phyloP scores from a whole-genome alignment of 2,113 vertebrate genomes.

The Orientallactaga bullata region DNA sequence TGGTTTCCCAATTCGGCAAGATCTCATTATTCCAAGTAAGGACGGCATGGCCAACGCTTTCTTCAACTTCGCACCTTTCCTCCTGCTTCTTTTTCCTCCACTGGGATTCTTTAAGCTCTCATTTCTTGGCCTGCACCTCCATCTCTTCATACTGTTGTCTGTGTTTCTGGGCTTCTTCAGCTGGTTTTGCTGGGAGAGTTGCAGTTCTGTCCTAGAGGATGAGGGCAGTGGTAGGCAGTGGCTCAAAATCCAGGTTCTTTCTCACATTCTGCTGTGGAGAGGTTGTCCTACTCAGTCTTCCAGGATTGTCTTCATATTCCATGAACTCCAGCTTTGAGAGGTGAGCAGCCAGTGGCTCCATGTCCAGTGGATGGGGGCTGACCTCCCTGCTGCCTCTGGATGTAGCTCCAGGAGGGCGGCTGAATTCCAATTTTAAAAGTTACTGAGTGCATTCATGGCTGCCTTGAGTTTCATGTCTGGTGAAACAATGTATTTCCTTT shows the following conservation, averaged over 20 bases:
- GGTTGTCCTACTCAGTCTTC: constrained; percentile 89
- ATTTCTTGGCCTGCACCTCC: constrained; percentile 97
- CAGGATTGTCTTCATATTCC: constrained; percentile 98
- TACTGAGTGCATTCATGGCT: neutral
- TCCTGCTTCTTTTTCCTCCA: constrained; percentile 93
- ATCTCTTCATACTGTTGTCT: constrained; percentile 97
- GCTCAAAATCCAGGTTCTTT: constrained; percentile 96
- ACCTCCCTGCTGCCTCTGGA: no score
- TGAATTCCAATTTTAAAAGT: neutral
- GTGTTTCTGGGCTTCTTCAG: constrained; percentile 96
- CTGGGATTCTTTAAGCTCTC: constrained; percentile 95
- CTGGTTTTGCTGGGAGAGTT: constrained; percentile 97
- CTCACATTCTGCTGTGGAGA: constrained; percentile 95
- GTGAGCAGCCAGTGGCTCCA: no score
- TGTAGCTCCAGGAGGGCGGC: no score
- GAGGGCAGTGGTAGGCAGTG: constrained; percentile 97
- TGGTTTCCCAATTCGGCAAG: constrained; percentile 94
- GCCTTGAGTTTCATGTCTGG: neutral
- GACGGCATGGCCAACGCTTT: constrained; percentile 93
- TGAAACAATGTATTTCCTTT: neutral
- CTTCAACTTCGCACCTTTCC: constrained; percentile 94
- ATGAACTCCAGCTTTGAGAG: no score
- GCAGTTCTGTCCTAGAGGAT: constrained; percentile 97
- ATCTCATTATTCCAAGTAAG: constrained; percentile 96
- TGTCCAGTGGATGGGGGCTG: no score